Evolutionary conservation across 2,888 invertebrate genomes (phyloP).

Genomic region (Apamea epomidion): DNA sequence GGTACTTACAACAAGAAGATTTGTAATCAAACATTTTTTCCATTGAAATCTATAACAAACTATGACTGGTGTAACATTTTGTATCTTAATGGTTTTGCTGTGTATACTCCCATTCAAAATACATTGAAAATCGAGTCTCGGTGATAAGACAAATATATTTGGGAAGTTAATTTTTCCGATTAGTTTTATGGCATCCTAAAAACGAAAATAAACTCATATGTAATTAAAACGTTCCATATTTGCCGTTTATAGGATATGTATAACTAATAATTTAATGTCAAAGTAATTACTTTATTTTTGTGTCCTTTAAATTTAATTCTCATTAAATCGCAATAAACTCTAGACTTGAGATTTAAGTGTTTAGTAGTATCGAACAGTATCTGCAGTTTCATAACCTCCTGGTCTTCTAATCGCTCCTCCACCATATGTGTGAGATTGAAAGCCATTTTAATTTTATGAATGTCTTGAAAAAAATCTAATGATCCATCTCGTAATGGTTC

Average conservation of each 20-base stretch:
- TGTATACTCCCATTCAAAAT: slow-evolving; percentile 84
- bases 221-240: slow-evolving; percentile 1
- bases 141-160: slow-evolving; percentile 90
- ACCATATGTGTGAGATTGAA: slow-evolving; percentile 82
- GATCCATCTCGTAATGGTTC: slow-evolving; percentile 78
- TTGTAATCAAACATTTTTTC: slow-evolving; percentile 78
- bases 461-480: slow-evolving; percentile 85
- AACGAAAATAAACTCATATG: slow-evolving; percentile 47
- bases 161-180: slow-evolving; percentile 93
- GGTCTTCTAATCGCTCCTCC: slow-evolving; percentile 84
- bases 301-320: slow-evolving; percentile 85
- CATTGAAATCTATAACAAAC: slow-evolving; percentile 84
- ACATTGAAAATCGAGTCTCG: slow-evolving; percentile 91
- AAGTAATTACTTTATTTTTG: slow-evolving; percentile 82
- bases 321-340: slow-evolving; percentile 82
- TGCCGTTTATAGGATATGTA: not conserved
- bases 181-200: slow-evolving; percentile 92
- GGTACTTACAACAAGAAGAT: slow-evolving; percentile 70
- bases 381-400: slow-evolving; percentile 86
- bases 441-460: slow-evolving; percentile 85
- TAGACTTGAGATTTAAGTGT: slow-evolving; percentile 82
- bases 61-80: slow-evolving; percentile 83
- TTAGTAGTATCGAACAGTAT: slow-evolving; percentile 86
- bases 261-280: not conserved
- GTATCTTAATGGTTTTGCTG: slow-evolving; percentile 84